These are phyloP conservation scores for Drosophila tani DNA, from an alignment of 1,140 invertebrate species.

Conservation along the genomic window DNA sequence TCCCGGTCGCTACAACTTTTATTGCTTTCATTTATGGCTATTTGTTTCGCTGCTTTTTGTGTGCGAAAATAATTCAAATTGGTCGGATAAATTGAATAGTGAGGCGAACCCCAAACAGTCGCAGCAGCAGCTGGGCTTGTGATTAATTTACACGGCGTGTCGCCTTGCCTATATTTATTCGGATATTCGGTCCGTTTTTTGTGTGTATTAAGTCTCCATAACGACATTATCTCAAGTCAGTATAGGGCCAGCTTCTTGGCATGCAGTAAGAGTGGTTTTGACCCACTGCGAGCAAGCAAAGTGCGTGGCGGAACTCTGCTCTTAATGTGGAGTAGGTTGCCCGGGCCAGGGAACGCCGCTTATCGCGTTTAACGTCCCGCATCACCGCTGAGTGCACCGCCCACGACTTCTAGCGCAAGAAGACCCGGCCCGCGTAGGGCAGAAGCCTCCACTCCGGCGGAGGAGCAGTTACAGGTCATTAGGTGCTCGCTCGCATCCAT, in stretches of 20 bases:
- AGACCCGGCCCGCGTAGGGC: conserved; percentile 15
- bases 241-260: neutral
- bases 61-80: conserved; percentile 68
- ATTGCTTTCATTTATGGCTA: conserved; percentile 65
- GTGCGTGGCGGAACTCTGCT: neutral
- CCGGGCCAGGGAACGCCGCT: conserved; percentile 36
- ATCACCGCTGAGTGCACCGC: conserved; percentile 33
- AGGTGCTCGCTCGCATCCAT: conserved; percentile 63
- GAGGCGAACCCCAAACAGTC: conserved; percentile 24
- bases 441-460: conserved; percentile 10
- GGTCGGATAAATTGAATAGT: conserved; percentile 42
- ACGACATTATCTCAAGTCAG: conserved; percentile 37
- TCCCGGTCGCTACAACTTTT: conserved; percentile 33
- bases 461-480: conserved; percentile 64
- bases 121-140: conserved; percentile 42
- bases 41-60: conserved; percentile 51
- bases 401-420: conserved; percentile 7
- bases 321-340: conserved; percentile 15
- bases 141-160: conserved; percentile 60
- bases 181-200: conserved; percentile 37
- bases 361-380: conserved; percentile 65
- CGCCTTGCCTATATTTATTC: conserved; percentile 45
- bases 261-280: conserved; percentile 1
- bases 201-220: conserved; percentile 22
- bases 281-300: conserved; percentile 3